Evolutionary conservation across 2,888 invertebrate genomes (phyloP).

Genomic region (Latrodectus hesperus): DNA sequence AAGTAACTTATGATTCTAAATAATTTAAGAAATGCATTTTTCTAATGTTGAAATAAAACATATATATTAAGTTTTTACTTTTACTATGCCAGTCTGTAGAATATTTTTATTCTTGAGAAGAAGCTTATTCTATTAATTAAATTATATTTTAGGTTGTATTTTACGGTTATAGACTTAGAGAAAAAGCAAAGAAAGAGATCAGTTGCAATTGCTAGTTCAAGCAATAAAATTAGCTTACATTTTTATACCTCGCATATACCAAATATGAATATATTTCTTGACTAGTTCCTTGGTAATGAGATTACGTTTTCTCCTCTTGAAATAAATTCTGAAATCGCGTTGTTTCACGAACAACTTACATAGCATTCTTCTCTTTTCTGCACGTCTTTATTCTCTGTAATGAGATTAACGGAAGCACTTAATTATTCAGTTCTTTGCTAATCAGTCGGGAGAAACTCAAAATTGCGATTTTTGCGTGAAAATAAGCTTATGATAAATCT

Average conservation of each 20-base stretch:
- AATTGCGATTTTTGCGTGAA: no score
- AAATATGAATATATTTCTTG: background rate
- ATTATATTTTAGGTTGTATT: background rate
- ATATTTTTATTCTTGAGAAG: background rate
- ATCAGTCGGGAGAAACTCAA: no score
- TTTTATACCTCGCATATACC: background rate
- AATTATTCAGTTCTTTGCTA: background rate
- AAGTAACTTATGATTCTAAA: no score
- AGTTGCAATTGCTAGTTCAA: background rate
- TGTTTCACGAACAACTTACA: background rate
- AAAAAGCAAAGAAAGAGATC: background rate
- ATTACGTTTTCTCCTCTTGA: background rate
- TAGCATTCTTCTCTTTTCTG: background rate
- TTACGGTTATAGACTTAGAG: background rate
- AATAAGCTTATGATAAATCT: no score
- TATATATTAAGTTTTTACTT: no score
- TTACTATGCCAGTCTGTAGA: background rate
- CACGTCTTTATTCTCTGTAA: background rate
- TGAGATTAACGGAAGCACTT: slow-evolving; percentile 1
- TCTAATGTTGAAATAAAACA: no score
- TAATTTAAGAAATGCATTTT: no score
- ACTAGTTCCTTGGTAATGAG: background rate
- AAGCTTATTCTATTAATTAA: background rate
- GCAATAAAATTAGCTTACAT: background rate
- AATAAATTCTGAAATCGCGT: background rate